Evolutionary conservation across 1,140 invertebrate species (phyloP).

Genomic region (Bombus pyrosoma): DNA sequence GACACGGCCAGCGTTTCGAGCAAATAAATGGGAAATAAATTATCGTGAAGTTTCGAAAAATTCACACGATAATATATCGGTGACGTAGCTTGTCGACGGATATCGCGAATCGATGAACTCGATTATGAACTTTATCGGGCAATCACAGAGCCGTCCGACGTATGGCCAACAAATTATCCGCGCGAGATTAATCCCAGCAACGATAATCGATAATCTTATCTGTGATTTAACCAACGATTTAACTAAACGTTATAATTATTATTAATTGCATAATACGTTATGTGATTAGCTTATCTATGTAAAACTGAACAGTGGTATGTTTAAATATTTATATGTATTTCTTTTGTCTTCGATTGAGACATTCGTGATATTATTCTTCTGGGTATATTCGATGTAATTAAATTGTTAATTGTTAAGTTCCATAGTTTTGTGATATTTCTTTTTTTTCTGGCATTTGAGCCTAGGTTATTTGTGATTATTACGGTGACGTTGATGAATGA

Average conservation of each 20-base stretch:
- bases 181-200: background rate
- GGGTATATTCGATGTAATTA: background rate
- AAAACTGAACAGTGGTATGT: background rate
- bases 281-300: background rate
- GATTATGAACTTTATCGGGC: background rate
- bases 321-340: too few relatives aligned
- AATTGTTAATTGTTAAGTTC: too few relatives aligned
- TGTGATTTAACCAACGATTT: background rate
- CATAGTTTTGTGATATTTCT: too few relatives aligned
- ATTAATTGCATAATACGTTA: background rate
- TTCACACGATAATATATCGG: background rate
- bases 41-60: background rate
- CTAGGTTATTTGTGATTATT: background rate
- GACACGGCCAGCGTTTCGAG: too few relatives aligned
- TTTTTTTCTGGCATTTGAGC: background rate
- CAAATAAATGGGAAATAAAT: too few relatives aligned
- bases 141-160: background rate
- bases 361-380: background rate
- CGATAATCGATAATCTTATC: constrained; percentile 13
- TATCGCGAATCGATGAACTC: background rate
- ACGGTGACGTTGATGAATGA: background rate
- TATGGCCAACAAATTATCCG: background rate
- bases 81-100: background rate
- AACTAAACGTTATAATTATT: background rate
- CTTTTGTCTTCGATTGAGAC: background rate